Evolutionary conservation across 64 coral and sea anemone species (phyloP), one percentile per base, ranked within the genome.

Genomic region (Montipora foliosa): DNA sequence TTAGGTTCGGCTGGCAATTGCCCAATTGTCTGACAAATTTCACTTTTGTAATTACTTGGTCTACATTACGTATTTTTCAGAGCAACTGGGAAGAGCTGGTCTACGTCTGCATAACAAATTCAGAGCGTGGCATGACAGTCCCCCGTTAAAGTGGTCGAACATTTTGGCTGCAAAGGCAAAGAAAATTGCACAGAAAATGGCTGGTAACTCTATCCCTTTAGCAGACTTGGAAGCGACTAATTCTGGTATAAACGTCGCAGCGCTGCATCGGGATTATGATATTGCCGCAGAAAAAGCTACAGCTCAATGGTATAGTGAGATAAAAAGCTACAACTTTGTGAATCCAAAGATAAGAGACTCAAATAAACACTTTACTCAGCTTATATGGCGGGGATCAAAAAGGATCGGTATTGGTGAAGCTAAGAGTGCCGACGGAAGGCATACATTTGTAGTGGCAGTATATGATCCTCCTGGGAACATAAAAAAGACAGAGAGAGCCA

Each of bases 41-140:
- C 53, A 57, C 9, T 25, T 37, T 14, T 21, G 12, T 82, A 16
- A 7, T 13, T 4, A 1, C 47, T 46, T 22, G 8, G 52, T 55
- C 24, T 17, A 4, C 5, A 37, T 81, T 62, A 5, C 6, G 14
- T 64, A 47, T 88, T 61, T 48, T 45, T 89, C 78, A 98, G 96
- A 92, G 49, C 89, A 92, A 78, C 59, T 98, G 2, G 93, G 91
- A 67, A 95, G 91, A 95, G 96, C 83, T 12, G 96, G 96, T 21
- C 84, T 98, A 13, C 91, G 58, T 78, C 67, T 91, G n/a, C 96
- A 98, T 52, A 98, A 98, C 78, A 94, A 94, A 69, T 98, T 98
- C 69, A 84, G 96, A 72, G 87, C 68, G 11, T 98, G 96, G 96
- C 96, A 98, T n/a, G 67, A 86, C 5, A 94, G 89, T 75, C 93